Evolutionary conservation across 1,140 invertebrate genomes (phyloP).

Genomic region (Zaprionus africanus): DNA sequence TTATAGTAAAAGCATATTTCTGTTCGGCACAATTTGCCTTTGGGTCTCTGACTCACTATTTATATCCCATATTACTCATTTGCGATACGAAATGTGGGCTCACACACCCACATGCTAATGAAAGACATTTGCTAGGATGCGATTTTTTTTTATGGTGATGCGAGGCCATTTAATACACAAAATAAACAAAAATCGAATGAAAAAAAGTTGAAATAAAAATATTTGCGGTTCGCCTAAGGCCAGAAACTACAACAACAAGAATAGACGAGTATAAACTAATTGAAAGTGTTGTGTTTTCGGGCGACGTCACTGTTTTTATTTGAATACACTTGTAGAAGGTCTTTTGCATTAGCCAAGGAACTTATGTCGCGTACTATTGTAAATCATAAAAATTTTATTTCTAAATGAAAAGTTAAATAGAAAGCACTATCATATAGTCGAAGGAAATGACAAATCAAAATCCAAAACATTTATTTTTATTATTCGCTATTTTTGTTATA

Average conservation of each 20-base stretch:
- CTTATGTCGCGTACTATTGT: background rate
- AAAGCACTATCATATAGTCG: no score
- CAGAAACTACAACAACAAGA: slow-evolving; percentile 37
- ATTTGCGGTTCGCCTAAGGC: slow-evolving; percentile 46
- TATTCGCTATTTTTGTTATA: no score
- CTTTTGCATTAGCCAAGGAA: background rate
- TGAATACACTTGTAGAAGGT: slow-evolving; percentile 2
- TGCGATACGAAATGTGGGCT: background rate
- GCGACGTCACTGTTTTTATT: slow-evolving; percentile 29
- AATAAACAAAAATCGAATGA: slow-evolving; percentile 37
- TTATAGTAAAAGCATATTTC: background rate
- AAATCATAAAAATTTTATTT: no score
- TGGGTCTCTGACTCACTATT: background rate
- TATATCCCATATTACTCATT: slow-evolving; percentile 4
- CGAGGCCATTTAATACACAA: slow-evolving; percentile 35
- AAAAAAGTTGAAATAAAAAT: slow-evolving; percentile 26
- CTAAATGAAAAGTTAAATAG: no score
- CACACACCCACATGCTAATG: background rate
- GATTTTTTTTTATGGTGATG: slow-evolving; percentile 37
- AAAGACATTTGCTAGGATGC: slow-evolving; percentile 19
- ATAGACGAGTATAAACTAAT: slow-evolving; percentile 57
- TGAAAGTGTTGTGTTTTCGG: slow-evolving; percentile 44
- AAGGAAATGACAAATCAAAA: no score
- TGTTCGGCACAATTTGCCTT: background rate
- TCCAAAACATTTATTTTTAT: no score